Base-by-base conservation (phyloP, 2,113 vertebrate genomes). In the Callopanchax toddi region DNA sequence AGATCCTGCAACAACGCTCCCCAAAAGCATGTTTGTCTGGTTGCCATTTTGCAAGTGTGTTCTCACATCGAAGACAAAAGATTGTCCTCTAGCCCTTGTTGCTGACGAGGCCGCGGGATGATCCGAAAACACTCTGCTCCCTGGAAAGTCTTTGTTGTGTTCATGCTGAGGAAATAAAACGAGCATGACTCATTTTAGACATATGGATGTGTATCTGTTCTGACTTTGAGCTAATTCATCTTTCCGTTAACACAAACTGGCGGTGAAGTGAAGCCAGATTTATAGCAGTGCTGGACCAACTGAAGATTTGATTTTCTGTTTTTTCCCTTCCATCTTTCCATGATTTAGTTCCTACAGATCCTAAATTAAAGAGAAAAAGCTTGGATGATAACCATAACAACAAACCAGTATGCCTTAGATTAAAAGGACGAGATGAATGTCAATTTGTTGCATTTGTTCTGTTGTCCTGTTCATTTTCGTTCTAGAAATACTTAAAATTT, bases 21-120 rank as follows among this genome's bases (percentile, higher is more conserved):
- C 76, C 81, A 48, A 79, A 79, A 83, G 80, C 80, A 48, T 68
- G 83, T 87, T 79, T 81, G 83, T 82, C 68, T 81, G 70, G 46
- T 25, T 74, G 80, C 63, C 57, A 55, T 54, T 66, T 64, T 46
- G 12, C 44, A 40, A 65, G 73, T 55, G 68, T 56, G 72, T 62
- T 52, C 71, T 72, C 55, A 50, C 37, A 50, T 44, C 10, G 21
- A 50, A 78, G 57, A 85, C 82, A 74, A 78, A 72, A 84, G 71
- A 81, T 64, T 54, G 81, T 81, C 83, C 74, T 85, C 73, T 50
- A 67, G 71, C 60, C 52, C 49, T 43, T 15, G 43, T 26, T 56
- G 6, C 53, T 20, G 67, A 71, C 49, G 71, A 13, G 45, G 45
- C 21, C 22, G 11, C 71, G 60, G 8, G 53, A n/a, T 51, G 64